phyloP scores from a whole-genome alignment of 2,113 vertebrate species.

The Gopherus flavomarginatus region DNA sequence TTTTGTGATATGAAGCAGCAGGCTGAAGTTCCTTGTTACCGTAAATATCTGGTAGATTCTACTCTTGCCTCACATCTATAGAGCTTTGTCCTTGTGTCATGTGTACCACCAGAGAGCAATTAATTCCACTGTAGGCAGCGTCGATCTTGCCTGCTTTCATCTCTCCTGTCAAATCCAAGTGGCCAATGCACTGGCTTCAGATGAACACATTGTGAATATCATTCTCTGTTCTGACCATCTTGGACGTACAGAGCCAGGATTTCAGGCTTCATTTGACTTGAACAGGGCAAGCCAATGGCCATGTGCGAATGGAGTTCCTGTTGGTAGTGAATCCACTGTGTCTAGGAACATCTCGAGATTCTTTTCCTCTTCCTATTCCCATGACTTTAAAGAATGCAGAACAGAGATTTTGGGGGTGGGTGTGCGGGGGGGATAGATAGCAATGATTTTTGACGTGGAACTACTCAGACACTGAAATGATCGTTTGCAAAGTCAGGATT shows the following conservation, averaged over 20 bases:
- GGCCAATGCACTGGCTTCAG: not conserved
- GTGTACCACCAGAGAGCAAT: not conserved
- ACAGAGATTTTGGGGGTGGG: not conserved
- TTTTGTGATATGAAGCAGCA: not conserved
- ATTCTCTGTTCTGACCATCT: not conserved
- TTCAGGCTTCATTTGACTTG: not conserved
- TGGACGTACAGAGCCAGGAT: rapidly evolving
- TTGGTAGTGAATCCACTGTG: not conserved
- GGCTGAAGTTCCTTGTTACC: not conserved
- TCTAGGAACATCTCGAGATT: not conserved
- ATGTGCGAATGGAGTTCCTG: not conserved
- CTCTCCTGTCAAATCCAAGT: not conserved
- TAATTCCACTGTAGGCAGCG: not conserved
- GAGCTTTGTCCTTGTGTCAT: not conserved
- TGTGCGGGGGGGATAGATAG: not conserved
- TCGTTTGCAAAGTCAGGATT: not conserved
- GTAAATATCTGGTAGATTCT: not conserved
- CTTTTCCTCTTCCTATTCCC: not conserved
- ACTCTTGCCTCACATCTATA: not conserved
- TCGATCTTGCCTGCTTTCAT: not conserved
- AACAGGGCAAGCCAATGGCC: not conserved
- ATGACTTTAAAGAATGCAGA: not conserved
- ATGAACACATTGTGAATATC: not conserved
- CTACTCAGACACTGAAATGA: not conserved
- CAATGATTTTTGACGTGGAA: not conserved